Evolutionary conservation across 2,113 vertebrate species (phyloP).

Genomic region (Apistogramma diplotaenia): DNA sequence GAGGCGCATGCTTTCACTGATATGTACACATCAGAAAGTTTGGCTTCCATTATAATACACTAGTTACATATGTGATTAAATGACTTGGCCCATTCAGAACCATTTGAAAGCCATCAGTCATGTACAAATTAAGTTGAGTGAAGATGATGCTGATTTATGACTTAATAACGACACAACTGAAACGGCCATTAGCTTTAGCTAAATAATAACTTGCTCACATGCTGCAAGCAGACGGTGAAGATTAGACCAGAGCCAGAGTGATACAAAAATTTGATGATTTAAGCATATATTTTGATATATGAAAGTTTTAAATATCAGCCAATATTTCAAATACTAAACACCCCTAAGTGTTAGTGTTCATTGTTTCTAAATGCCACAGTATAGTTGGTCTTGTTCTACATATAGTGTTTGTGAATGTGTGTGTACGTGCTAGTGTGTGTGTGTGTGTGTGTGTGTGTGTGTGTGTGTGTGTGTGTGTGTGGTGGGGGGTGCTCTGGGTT

Average conservation of each 20-base stretch:
- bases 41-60: background rate
- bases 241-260: background rate
- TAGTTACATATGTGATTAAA: background rate
- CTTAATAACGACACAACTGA: background rate
- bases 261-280: too few species aligned
- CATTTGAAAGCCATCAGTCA: background rate
- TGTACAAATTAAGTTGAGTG: background rate
- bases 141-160: background rate
- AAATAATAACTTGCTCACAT: background rate
- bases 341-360: background rate
- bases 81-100: background rate
- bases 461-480: background rate
- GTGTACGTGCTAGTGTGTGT: fast-evolving
- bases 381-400: background rate
- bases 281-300: fast-evolving
- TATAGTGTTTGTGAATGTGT: background rate
- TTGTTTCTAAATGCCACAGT: background rate
- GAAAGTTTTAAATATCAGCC: background rate
- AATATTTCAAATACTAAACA: too few species aligned
- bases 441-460: background rate
- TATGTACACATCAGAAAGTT: background rate
- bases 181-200: background rate
- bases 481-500: slow-evolving; percentile 40
- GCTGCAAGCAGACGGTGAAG: background rate
- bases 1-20: background rate